A percentile compares a stretch with the other conserved stretches of the same genome.
phyloP scores from a whole-genome alignment of 2,888 invertebrate species.

The Drosophila differens region DNA sequence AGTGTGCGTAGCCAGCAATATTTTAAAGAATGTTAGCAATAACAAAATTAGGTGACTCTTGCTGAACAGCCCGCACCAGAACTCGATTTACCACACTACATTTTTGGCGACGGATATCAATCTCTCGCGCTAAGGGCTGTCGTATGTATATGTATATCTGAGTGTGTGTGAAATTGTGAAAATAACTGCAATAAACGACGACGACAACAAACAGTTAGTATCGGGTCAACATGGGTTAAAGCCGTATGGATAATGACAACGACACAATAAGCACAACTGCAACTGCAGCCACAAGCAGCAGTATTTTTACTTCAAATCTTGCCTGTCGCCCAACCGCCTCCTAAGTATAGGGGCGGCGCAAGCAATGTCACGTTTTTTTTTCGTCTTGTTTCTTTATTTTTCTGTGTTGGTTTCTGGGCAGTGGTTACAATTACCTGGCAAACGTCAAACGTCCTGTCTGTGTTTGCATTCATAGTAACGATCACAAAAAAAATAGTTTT shows the following conservation, averaged over 20 bases:
- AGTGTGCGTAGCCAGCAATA: background rate
- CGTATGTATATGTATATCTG: constrained; percentile 14
- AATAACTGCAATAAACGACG: constrained; percentile 47
- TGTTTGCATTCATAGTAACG: background rate
- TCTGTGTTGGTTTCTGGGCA: constrained; percentile 9
- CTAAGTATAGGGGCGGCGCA: background rate
- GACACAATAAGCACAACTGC: constrained; percentile 41
- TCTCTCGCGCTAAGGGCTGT: background rate
- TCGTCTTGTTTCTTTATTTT: background rate
- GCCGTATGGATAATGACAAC: constrained; percentile 64
- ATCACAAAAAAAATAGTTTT: background rate
- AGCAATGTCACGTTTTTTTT: constrained; percentile 54
- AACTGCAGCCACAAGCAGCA: constrained; percentile 3
- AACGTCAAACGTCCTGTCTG: background rate
- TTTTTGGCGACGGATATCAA: background rate
- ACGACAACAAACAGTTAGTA: constrained; percentile 42
- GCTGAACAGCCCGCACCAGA: background rate
- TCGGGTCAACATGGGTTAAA: constrained; percentile 70
- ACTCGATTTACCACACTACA: background rate
- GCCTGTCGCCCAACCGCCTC: background rate
- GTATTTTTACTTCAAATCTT: constrained; percentile 28
- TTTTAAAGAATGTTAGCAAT: background rate
- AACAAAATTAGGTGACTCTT: background rate
- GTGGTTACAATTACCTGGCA: constrained; percentile 2
- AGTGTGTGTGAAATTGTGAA: constrained; percentile 37